These are phyloP conservation scores for Carapus acus DNA, from an alignment of 2,797 vertebrate species.

Conservation along the genomic window DNA sequence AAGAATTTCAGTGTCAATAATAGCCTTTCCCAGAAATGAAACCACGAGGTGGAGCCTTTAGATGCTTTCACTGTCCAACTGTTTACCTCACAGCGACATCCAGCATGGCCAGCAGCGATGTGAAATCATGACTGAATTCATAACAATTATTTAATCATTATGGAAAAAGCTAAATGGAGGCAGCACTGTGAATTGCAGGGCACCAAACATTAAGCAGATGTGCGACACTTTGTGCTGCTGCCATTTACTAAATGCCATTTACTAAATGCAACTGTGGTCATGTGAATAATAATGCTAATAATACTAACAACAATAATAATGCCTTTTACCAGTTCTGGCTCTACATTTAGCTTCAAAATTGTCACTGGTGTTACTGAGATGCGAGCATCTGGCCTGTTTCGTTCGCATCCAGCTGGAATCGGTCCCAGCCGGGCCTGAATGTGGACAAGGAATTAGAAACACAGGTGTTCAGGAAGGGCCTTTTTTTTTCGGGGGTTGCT, in stretches of 20 bases:
- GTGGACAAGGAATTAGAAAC: slow-evolving; percentile 47
- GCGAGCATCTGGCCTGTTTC: slow-evolving; percentile 46
- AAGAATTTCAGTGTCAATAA: no score
- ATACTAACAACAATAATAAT: no score
- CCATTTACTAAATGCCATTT: neutral
- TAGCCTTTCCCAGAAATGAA: no score
- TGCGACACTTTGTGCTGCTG: slow-evolving; percentile 3
- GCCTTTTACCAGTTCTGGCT: slow-evolving; percentile 10
- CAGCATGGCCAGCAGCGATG: no score
- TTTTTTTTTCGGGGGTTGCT: slow-evolving; percentile 3
- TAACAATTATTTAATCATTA: no score
- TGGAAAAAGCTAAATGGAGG: no score
- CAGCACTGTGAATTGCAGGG: no score
- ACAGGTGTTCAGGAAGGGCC: slow-evolving; percentile 60
- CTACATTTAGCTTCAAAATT: slow-evolving; percentile 25
- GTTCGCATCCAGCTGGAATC: slow-evolving; percentile 39
- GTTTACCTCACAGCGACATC: no score
- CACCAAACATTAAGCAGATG: neutral
- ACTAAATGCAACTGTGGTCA: neutral
- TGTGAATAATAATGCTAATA: slow-evolving; percentile 9
- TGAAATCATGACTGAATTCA: no score
- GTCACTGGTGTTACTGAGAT: slow-evolving; percentile 16
- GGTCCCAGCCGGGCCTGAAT: slow-evolving; percentile 14
- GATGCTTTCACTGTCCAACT: no score
- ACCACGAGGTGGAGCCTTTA: no score